Base-by-base conservation (phyloP, 1,140 invertebrate genomes). In the Aphelenchoides avenae region DNA sequence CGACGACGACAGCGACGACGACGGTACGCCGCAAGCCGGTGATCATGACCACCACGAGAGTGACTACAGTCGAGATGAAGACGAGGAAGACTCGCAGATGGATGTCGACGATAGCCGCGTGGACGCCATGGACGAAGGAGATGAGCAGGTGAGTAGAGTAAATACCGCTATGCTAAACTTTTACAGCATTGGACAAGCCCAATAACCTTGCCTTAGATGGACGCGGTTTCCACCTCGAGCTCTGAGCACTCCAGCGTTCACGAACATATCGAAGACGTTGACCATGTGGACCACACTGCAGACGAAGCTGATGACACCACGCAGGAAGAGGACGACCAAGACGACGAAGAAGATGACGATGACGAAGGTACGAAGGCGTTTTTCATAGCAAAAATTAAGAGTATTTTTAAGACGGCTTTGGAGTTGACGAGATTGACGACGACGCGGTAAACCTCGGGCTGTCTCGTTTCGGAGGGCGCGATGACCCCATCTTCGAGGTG, bases 21-120 rank as follows among this genome's bases (percentile, higher is more conserved):
- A 43, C 7, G 36, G 27, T 1, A 29, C 58, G 13, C 52, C 22
- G 18, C 20, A 18, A 24, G 64, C 66, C 11, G 56, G 46, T n/a
- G 68, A 67, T 24, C 42, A 67, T 1, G 63, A 70, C 4, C 58
- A 68, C 6, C 48, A 46, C 15, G 66, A 42, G 26, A 52, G 43
- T 20, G 49, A n/a, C n/a, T n/a, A n/a, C n/a, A n/a, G n/a, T n/a
- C n/a, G n/a, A n/a, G n/a, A 26, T 1, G 57, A 68, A 9, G 66
- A 66, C 13, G 26, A 36, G 3, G 48, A 49, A 34, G 51, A 24
- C 13, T 44, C 56, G 4, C 47, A 61, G 15, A 51, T 54, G 20
- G 42, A 68, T 9, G 61, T 33, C 13, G 66, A 30, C 22, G 53
- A 61, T n/a, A 34, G 24, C 3, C 43, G 48, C 1, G 66, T 67